These are phyloP conservation scores for Zaprionus bogoriensis DNA, from an alignment of 2,888 invertebrate species.

Conservation along the genomic window DNA sequence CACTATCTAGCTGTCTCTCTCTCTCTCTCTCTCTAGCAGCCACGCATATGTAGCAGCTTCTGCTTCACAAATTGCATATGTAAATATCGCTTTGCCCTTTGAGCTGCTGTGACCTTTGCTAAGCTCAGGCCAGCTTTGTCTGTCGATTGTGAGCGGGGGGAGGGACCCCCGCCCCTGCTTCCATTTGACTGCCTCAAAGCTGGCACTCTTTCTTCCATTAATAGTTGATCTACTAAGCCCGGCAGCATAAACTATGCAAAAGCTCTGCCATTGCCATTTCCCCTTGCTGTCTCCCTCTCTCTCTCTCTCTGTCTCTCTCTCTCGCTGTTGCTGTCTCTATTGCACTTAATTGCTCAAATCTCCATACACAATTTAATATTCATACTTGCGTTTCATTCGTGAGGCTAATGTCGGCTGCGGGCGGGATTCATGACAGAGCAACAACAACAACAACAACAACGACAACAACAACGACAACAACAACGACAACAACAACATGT, in stretches of 20 bases:
- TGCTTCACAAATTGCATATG: conserved; percentile 34
- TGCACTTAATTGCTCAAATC: conserved; percentile 58
- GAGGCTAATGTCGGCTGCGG: conserved; percentile 64
- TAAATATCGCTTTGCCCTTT: conserved; percentile 50
- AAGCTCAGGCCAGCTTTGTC: conserved; percentile 47
- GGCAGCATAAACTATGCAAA: conserved; percentile 69
- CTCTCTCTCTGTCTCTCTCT: background rate
- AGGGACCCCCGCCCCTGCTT: background rate
- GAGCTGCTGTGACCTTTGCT: conserved; percentile 48
- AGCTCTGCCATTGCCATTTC: conserved; percentile 64
- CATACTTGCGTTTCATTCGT: conserved; percentile 74
- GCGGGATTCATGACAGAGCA: conserved; percentile 30
- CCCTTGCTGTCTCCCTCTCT: conserved; percentile 33
- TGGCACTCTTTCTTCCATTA: conserved; percentile 67
- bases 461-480: too few relatives aligned
- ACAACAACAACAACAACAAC: too few relatives aligned
- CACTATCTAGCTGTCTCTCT: background rate
- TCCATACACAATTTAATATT: conserved; percentile 74
- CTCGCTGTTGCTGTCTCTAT: conserved; percentile 29
- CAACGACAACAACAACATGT: conserved; percentile 49
- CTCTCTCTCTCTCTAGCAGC: background rate
- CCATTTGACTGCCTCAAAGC: conserved; percentile 40
- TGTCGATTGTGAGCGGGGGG: background rate
- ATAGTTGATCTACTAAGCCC: conserved; percentile 74
- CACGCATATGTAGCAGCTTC: background rate